phyloP scores from a whole-genome alignment of 1,140 invertebrate species.

The Pomacea maculata region DNA sequence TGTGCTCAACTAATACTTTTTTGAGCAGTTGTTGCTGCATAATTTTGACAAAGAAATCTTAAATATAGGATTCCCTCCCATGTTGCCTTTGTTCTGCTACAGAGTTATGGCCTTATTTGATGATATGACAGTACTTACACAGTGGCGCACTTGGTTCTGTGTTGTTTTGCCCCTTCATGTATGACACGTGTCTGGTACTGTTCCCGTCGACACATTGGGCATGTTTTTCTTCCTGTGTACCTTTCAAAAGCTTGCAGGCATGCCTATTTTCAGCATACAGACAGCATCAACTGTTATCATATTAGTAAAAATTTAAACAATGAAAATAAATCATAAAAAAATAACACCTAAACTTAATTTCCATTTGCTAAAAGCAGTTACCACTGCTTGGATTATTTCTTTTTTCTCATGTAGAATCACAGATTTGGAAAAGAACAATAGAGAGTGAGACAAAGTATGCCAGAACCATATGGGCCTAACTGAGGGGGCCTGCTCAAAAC shows the following conservation, averaged over 20 bases:
- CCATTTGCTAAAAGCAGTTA: background rate
- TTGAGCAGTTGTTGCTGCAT: no score
- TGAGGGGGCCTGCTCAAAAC: no score
- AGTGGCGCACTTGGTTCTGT: constrained; percentile 57
- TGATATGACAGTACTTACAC: constrained; percentile 35
- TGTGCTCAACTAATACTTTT: no score
- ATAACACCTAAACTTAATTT: background rate
- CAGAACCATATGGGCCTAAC: no score
- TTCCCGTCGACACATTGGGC: constrained; percentile 64
- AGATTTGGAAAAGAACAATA: no score
- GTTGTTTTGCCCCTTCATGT: constrained; percentile 57
- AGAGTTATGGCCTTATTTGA: no score
- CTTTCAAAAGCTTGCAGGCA: constrained; percentile 65
- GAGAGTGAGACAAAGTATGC: no score
- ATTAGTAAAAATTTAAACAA: constrained; percentile 4
- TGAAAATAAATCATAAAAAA: background rate
- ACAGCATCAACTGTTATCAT: no score
- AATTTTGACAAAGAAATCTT: no score
- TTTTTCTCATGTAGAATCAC: background rate
- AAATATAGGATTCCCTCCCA: no score
- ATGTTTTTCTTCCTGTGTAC: constrained; percentile 61
- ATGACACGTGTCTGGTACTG: constrained; percentile 64
- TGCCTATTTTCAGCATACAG: constrained; percentile 31
- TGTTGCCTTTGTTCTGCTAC: no score
- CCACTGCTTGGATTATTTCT: background rate